These are phyloP conservation scores for Oryzias sinensis DNA, from an alignment of 2,797 vertebrate genomes.

Conservation along the genomic window DNA sequence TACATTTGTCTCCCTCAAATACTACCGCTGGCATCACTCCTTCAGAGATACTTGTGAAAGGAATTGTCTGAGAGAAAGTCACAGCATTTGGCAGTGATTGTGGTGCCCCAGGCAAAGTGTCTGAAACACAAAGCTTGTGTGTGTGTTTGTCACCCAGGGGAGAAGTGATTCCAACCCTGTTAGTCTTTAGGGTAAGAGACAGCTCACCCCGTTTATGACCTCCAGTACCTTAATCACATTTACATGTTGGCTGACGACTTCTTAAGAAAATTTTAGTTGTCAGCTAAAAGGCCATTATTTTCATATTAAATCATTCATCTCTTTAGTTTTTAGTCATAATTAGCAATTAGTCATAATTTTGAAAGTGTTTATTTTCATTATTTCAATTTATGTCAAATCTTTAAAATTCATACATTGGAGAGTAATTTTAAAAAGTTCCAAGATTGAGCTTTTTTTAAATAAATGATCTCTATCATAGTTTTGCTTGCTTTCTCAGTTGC, in stretches of 20 bases:
- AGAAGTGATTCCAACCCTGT: constrained; percentile 50
- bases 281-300: constrained; percentile 25
- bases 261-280: constrained; percentile 31
- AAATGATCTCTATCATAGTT: constrained; percentile 43
- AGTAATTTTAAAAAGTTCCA: constrained; percentile 46
- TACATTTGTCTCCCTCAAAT: constrained; percentile 60
- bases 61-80: constrained; percentile 70
- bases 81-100: constrained; percentile 73
- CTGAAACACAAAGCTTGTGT: constrained; percentile 25
- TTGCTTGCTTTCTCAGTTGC: constrained; percentile 8
- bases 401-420: constrained; percentile 40
- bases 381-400: constrained; percentile 2
- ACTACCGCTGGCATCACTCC: constrained; percentile 63
- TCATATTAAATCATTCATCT: constrained; percentile 15
- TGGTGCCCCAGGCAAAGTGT: constrained; percentile 56
- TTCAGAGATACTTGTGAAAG: constrained; percentile 75
- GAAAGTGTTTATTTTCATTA: constrained; percentile 23
- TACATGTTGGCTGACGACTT: constrained; percentile 26
- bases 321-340: constrained; percentile 3
- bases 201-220: constrained; percentile 50
- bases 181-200: constrained; percentile 46
- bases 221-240: constrained; percentile 27
- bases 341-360: constrained; percentile 5
- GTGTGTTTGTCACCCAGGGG: constrained; percentile 37
- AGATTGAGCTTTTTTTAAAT: constrained; percentile 29